phyloP scores from a whole-genome alignment of 2,113 vertebrate genomes.

The Haemorhous mexicanus region DNA sequence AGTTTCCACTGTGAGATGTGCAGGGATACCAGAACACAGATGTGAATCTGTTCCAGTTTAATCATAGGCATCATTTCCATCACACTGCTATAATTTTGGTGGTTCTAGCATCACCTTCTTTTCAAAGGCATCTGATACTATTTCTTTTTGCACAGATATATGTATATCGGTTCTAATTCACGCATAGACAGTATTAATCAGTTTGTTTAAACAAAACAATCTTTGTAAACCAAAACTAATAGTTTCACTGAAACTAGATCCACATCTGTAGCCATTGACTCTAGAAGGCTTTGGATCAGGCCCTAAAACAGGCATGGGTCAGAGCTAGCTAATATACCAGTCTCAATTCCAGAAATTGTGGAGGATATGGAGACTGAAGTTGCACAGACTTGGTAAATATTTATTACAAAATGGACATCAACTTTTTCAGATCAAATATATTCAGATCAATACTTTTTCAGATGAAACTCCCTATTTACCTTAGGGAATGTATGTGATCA shows the following conservation, averaged over 20 bases:
- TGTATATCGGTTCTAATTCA: not conserved
- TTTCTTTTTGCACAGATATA: conserved; percentile 15
- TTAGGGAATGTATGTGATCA: not conserved
- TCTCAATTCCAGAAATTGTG: not conserved
- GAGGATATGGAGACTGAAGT: not conserved
- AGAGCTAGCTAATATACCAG: not conserved
- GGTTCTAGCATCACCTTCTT: not conserved
- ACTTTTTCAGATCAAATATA: not conserved
- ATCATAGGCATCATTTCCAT: not conserved
- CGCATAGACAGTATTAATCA: not conserved
- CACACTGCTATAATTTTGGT: not conserved
- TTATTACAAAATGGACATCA: not conserved
- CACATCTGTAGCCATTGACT: conserved; percentile 17
- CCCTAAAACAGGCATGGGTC: conserved; percentile 53
- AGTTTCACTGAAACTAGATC: conserved; percentile 64
- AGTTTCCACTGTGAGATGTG: not conserved
- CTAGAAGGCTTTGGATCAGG: conserved; percentile 17
- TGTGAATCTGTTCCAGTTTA: not conserved
- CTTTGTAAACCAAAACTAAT: conserved; percentile 29
- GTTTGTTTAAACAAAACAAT: conserved; percentile 31
- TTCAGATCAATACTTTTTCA: not conserved
- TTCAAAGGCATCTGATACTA: not conserved
- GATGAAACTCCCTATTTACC: not conserved
- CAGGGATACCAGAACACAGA: not conserved
- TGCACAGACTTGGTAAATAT: not conserved